Conservation (phyloP, 2,113 vertebrate species). For the Antidorcas marsupialis region DNA sequence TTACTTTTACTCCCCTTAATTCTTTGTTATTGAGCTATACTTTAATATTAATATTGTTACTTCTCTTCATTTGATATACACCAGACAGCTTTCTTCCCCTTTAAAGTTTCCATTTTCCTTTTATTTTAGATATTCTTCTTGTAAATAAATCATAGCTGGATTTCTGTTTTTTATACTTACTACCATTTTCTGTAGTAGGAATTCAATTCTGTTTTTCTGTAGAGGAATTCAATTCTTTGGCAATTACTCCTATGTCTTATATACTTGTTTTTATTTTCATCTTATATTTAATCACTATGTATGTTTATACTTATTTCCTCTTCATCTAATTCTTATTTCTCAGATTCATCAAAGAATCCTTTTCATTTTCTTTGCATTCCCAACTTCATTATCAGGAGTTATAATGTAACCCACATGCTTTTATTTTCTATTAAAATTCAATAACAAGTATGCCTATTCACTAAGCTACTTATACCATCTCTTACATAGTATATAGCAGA, state of each 20-base stretch:
- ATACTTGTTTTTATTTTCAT: not conserved
- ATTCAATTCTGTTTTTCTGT: not conserved
- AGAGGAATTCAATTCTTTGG: not conserved
- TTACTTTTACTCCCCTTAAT: not conserved
- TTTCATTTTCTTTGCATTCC: not conserved
- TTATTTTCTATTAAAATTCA: not conserved
- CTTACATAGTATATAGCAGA: not conserved
- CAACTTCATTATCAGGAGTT: not conserved
- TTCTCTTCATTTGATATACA: not conserved
- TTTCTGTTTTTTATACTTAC: not conserved
- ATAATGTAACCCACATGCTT: not conserved
- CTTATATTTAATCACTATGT: not conserved
- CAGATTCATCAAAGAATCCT: not conserved
- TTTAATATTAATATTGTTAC: not conserved
- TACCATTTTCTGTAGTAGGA: not conserved
- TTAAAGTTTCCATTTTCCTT: not conserved
- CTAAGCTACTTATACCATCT: not conserved
- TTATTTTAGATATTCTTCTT: not conserved
- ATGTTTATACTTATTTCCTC: not conserved
- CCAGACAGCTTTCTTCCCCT: not conserved
- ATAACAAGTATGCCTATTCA: not conserved
- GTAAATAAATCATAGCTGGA: not conserved
- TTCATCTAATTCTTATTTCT: not conserved
- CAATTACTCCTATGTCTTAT: not conserved
- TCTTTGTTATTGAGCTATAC: not conserved